Evolutionary conservation across 2,888 invertebrate genomes (phyloP), one percentile per base, ranked within the genome.

Genomic region (Saturnia pavonia): DNA sequence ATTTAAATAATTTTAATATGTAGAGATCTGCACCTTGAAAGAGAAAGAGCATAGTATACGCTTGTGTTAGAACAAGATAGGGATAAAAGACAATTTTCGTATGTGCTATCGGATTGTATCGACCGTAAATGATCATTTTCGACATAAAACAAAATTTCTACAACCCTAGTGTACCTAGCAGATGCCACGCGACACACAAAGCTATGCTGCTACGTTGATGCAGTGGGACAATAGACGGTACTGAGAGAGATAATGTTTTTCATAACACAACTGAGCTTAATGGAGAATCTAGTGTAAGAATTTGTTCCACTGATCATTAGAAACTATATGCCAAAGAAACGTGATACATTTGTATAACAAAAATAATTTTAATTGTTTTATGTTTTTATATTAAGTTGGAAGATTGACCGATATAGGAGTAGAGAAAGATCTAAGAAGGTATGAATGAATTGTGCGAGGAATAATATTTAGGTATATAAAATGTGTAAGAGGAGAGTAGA

Each of bases 241-340:
- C 75, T 72, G 71, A 73, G 72, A 74, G 73, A 81, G 87, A 86
- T 86, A 85, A 86, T 85, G 84, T 85, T 87, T 85, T 84, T 85
- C 86, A 85, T 85, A 84, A 80, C 84, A 80, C 79, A 78, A 78
- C 80, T 75, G 73, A 69, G 77, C 73, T 76, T 75, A 76, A 80
- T 77, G 76, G 75, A 75, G 75, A 75, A 78, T 77, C 71, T 69
- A 42, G 11, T 63, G 42, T 73, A 51, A 75, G 75, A 70, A 57
- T 70, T 71, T 43, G 69, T 34, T 51, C 70, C 71, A 75, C 40
- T 42, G 65, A 51, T 16, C 22, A n/a, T n/a, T n/a, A 14, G 14
- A 0, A 70, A 65, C 66, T 70, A 69, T 65, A 57, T 57, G 4
- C 12, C 14, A 57, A 14, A 22, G 48, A 57, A 57, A 12, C 57